Conservation (phyloP, 2,797 vertebrate species). For the Tarsius wallacei region DNA sequence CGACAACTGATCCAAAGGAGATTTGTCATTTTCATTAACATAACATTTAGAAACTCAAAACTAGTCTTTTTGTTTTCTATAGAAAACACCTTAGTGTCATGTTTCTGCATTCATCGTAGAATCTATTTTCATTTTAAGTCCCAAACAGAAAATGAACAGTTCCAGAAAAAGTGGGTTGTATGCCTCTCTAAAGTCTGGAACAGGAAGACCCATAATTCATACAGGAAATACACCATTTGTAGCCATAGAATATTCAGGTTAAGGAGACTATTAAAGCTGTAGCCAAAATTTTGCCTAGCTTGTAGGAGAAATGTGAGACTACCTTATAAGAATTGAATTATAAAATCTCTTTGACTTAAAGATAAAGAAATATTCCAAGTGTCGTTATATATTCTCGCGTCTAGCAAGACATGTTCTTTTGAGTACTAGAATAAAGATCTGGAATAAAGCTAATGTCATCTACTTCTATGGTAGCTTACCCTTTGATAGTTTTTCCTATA, state of each 20-base stretch:
- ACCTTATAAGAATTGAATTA: neutral
- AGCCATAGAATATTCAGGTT: neutral
- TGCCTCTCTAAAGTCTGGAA: neutral
- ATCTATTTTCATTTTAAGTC: neutral
- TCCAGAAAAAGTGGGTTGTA: neutral
- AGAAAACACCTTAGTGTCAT: neutral
- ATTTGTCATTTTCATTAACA: neutral
- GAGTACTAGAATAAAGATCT: neutral
- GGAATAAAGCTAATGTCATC: neutral
- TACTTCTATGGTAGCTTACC: neutral
- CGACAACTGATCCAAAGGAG: neutral
- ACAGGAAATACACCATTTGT: neutral
- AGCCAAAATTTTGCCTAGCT: neutral
- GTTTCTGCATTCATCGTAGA: neutral
- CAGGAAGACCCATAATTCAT: neutral
- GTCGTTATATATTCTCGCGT: neutral
- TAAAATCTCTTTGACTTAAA: neutral
- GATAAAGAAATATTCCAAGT: neutral
- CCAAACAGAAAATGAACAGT: neutral
- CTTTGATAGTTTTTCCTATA: neutral
- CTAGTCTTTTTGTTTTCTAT: neutral
- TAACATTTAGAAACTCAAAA: slow-evolving; percentile 40
- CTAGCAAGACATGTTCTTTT: neutral
- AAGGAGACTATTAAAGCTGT: neutral
- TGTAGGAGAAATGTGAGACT: neutral